These are phyloP conservation scores for Clunio marinus DNA, from an alignment of 2,888 invertebrate species.

Conservation along the genomic window DNA sequence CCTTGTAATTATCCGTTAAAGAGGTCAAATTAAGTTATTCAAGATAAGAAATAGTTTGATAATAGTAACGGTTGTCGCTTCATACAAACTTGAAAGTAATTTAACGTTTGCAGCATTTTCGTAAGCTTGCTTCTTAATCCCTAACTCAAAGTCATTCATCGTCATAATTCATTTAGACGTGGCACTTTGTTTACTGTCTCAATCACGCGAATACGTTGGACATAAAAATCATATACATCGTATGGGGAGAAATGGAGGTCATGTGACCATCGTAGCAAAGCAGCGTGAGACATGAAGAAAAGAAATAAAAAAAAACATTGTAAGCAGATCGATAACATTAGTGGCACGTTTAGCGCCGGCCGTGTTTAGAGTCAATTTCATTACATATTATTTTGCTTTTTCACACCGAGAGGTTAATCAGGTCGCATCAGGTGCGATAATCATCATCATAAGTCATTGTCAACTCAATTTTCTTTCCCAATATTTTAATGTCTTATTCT, in stretches of 20 bases:
- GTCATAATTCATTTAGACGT: background rate
- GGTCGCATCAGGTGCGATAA: background rate
- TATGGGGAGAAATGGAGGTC: conserved; percentile 22
- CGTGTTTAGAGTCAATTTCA: background rate
- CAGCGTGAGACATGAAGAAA: background rate
- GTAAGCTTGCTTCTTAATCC: too few species aligned
- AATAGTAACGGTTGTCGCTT: too few species aligned
- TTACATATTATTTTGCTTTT: too few species aligned
- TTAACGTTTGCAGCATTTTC: too few species aligned
- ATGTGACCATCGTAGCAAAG: background rate
- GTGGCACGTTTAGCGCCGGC: background rate
- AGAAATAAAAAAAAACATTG: too few species aligned
- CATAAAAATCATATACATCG: too few species aligned
- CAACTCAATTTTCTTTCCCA: too few species aligned
- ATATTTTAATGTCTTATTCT: too few species aligned
- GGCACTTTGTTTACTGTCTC: background rate
- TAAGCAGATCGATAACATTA: background rate
- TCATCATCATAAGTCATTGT: too few species aligned
- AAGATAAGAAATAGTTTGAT: too few species aligned
- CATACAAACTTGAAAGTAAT: too few species aligned
- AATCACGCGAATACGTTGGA: background rate
- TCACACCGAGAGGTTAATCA: background rate
- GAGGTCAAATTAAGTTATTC: background rate
- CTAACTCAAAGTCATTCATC: too few species aligned
- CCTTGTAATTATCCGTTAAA: background rate